Conservation (phyloP, 2,113 vertebrate species). For the Phrynosoma blainvillii region DNA sequence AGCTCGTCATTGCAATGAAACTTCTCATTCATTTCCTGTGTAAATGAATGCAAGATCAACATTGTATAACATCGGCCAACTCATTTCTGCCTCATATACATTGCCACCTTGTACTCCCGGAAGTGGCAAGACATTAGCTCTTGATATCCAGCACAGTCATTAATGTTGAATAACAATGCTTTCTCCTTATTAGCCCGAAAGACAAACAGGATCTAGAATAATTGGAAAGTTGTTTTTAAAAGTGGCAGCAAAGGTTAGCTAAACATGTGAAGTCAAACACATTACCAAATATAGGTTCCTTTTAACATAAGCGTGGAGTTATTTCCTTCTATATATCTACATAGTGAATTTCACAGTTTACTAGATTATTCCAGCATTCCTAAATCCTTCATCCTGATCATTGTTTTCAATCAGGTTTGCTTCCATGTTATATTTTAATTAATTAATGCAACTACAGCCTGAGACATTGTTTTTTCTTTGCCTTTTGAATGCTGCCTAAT, state of each 20-base stretch:
- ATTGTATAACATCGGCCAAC: neutral
- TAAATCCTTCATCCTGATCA: neutral
- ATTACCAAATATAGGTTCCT: neutral
- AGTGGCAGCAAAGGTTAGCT: constrained; percentile 7
- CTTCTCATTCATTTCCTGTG: neutral
- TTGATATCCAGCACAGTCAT: constrained; percentile 14
- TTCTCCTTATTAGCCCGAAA: neutral
- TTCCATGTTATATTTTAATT: neutral
- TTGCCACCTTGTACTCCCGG: neutral
- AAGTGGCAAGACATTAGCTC: neutral
- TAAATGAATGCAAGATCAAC: neutral
- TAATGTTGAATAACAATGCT: constrained; percentile 10
- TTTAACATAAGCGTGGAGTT: neutral
- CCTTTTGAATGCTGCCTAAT: neutral
- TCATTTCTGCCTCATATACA: neutral
- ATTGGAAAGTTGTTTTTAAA: neutral
- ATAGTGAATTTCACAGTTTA: neutral
- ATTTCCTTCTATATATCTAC: neutral
- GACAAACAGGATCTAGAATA: neutral
- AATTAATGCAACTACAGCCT: neutral
- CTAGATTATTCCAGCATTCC: neutral
- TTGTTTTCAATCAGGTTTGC: neutral
- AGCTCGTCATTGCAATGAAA: neutral
- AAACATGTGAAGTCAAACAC: neutral
- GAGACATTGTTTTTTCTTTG: neutral